A percentile compares a stretch with the other conserved stretches of the same genome.
These are phyloP conservation scores for Atta texana DNA, from an alignment of 1,140 invertebrate species.

Conservation along the genomic window DNA sequence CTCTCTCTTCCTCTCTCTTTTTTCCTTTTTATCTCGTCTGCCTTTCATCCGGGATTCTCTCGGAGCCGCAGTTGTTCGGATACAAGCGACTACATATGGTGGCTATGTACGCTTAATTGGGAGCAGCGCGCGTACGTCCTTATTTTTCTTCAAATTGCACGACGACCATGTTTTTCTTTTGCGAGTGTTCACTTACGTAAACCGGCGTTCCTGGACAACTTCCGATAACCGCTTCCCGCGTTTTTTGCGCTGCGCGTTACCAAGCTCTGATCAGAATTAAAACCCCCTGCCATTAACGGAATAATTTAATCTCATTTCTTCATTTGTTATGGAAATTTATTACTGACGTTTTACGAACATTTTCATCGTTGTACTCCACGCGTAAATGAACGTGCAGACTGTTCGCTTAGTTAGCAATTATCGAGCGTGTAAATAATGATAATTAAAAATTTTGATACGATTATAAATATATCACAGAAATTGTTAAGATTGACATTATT, in stretches of 20 bases:
- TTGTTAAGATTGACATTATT: background rate
- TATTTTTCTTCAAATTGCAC: slow-evolving; percentile 59
- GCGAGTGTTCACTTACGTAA: slow-evolving; percentile 49
- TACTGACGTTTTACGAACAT: slow-evolving; percentile 24
- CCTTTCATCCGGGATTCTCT: slow-evolving; percentile 46
- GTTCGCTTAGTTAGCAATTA: background rate
- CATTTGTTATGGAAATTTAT: slow-evolving; percentile 49
- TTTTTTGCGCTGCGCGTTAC: slow-evolving; percentile 25
- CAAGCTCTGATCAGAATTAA: slow-evolving; percentile 47
- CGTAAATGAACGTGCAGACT: background rate
- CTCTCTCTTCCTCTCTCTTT: background rate
- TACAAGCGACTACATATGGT: background rate
- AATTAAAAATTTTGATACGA: background rate
- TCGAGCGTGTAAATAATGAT: background rate
- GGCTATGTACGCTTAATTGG: slow-evolving; percentile 49
- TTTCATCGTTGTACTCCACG: background rate
- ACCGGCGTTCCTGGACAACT: slow-evolving; percentile 23
- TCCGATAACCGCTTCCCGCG: slow-evolving; percentile 41
- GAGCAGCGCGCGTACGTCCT: slow-evolving; percentile 21
- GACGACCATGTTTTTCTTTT: slow-evolving; percentile 39
- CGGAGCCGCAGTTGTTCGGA: background rate
- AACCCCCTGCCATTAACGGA: slow-evolving; percentile 34
- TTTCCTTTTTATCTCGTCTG: background rate
- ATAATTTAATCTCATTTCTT: slow-evolving; percentile 57
- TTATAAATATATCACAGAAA: too few species aligned